phyloP scores from a whole-genome alignment of 2,888 invertebrate species.

The Microctonus aethiopoides region DNA sequence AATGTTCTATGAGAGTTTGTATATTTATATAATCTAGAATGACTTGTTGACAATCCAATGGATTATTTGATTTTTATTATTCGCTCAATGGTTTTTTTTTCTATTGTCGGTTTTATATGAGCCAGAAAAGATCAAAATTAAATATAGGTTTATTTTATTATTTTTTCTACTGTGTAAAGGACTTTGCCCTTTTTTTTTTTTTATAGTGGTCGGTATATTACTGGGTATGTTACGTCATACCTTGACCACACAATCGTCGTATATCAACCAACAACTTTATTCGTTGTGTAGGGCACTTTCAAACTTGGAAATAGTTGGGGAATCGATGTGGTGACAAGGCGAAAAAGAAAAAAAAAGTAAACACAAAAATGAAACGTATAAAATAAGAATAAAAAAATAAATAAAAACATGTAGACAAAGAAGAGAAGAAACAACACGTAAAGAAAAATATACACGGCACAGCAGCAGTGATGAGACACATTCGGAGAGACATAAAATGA shows the following conservation, averaged over 20 bases:
- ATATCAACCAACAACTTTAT: constrained; percentile 29
- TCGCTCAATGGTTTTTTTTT: not conserved
- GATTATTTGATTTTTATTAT: not conserved
- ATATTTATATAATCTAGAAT: not conserved
- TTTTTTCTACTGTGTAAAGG: not conserved
- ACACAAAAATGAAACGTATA: not conserved
- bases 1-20: not conserved
- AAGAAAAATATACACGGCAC: not conserved
- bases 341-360: not conserved
- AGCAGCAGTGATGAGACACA: not conserved
- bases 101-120: not conserved
- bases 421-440: not conserved
- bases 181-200: not conserved
- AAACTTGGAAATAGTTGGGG: constrained; percentile 36
- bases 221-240: not conserved
- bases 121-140: not conserved
- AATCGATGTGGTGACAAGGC: not conserved
- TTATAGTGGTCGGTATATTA: not conserved
- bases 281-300: constrained; percentile 19
- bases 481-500: not conserved
- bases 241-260: not conserved
- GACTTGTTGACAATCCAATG: not conserved
- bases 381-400: not conserved
- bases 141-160: not conserved
- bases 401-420: not conserved